Percentiles rank a stretch among this genome's conserved stretches.
Conservation (phyloP, 2,797 vertebrate genomes). For the Enteromius treurensis region DNA sequence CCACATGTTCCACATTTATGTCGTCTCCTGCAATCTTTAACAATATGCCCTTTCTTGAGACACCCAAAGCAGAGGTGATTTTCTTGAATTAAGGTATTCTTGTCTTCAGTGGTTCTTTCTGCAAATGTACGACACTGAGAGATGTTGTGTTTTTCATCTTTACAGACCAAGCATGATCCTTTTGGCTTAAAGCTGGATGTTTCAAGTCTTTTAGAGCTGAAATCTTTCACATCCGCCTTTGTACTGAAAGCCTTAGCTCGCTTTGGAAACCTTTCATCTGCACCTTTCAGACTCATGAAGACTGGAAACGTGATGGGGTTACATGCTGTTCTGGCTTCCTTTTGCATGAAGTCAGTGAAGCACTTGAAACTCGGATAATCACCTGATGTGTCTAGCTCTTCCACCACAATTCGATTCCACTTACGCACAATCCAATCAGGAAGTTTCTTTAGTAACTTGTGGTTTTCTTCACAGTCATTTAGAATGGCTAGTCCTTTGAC, state of each 20-base stretch:
- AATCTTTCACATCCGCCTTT: conserved; percentile 22
- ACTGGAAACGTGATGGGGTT: background rate
- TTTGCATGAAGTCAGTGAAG: background rate
- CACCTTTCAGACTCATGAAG: background rate
- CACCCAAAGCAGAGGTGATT: conserved; percentile 50
- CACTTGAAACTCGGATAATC: conserved; percentile 1
- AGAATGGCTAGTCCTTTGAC: conserved; percentile 8
- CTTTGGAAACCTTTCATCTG: conserved; percentile 36
- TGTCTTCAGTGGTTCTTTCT: background rate
- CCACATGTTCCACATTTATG: conserved; percentile 18
- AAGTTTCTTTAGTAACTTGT: conserved; percentile 14
- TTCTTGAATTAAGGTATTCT: conserved; percentile 34
- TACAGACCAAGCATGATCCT: conserved; percentile 41
- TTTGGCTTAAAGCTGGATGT: background rate
- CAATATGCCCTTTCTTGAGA: conserved; percentile 18
- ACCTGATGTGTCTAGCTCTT: background rate
- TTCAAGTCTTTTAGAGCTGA: background rate
- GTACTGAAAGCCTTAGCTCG: conserved; percentile 47
- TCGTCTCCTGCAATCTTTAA: conserved; percentile 55
- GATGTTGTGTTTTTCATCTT: conserved; percentile 42
- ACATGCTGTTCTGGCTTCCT: background rate
- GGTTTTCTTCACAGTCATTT: conserved; percentile 15
- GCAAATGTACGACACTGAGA: conserved; percentile 49
- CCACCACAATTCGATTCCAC: conserved; percentile 11
- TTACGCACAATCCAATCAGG: conserved; percentile 8